phyloP scores from a whole-genome alignment of 2,888 invertebrate species.

The Luffia ferchaultella region DNA sequence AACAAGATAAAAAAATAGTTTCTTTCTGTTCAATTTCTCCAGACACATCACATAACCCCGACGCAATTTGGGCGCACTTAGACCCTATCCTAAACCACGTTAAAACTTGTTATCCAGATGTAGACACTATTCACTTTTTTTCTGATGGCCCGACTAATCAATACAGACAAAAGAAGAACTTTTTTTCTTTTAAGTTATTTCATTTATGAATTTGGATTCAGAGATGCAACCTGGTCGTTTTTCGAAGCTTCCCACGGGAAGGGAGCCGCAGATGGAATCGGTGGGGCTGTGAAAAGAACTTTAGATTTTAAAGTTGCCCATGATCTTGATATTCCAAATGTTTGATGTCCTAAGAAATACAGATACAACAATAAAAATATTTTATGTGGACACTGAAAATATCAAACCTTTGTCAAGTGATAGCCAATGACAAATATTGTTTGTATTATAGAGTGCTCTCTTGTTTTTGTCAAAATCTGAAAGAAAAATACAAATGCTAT shows the following conservation, averaged over 20 bases:
- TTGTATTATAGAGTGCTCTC: conserved; percentile 2
- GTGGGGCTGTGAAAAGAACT: conserved; percentile 12
- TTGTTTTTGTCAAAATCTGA: conserved; percentile 7
- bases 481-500: conserved; percentile 6
- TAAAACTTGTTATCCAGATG: conserved; percentile 10
- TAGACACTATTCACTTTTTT: conserved; percentile 8
- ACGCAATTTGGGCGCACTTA: conserved; percentile 16
- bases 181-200: conserved; percentile 8
- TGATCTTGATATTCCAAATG: conserved; percentile 14
- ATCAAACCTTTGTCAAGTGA: conserved; percentile 4
- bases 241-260: conserved; percentile 9
- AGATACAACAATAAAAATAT: conserved; percentile 7
- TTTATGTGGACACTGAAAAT: conserved; percentile 5
- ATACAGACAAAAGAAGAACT: conserved; percentile 12
- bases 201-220: conserved; percentile 10
- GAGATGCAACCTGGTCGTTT: conserved; percentile 10
- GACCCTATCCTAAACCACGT: conserved; percentile 12
- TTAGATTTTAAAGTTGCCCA: conserved; percentile 14
- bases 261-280: conserved; percentile 14
- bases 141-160: conserved; percentile 2
- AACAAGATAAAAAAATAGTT: conserved; percentile 8
- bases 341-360: conserved; percentile 9
- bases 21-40: conserved; percentile 14
- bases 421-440: neutral
- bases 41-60: conserved; percentile 11